phyloP scores from a whole-genome alignment of 2,113 vertebrate genomes.

The Melanotaenia duboulayi region DNA sequence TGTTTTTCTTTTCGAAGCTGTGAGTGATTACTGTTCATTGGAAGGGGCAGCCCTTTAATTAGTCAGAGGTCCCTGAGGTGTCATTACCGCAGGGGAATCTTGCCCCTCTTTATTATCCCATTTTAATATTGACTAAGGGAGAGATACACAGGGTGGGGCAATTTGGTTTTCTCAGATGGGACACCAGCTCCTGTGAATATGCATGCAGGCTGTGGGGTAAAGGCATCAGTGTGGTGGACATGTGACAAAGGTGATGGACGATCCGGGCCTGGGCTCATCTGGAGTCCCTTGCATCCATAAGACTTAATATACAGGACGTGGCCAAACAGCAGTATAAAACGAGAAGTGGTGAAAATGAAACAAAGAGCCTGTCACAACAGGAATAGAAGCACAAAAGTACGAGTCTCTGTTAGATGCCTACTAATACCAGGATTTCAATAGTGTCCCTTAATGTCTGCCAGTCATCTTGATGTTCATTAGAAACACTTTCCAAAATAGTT shows the following conservation, averaged over 20 bases:
- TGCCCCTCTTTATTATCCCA: constrained; percentile 84
- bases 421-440: not conserved
- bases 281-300: constrained; percentile 59
- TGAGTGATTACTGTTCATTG: constrained; percentile 80
- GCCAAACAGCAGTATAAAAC: constrained; percentile 37
- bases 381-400: not conserved
- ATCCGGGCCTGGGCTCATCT: constrained; percentile 74
- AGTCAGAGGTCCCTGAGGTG: constrained; percentile 70
- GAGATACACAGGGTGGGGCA: constrained; percentile 59
- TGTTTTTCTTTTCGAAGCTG: constrained; percentile 59
- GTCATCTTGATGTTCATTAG: no score
- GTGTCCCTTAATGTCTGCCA: no score
- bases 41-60: constrained; percentile 83
- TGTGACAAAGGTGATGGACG: constrained; percentile 80
- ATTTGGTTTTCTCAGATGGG: constrained; percentile 72
- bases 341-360: not conserved
- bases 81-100: constrained; percentile 80
- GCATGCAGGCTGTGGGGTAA: constrained; percentile 68
- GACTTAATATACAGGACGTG: constrained; percentile 69
- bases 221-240: constrained; percentile 47
- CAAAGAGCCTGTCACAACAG: not conserved
- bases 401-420: no score
- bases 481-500: not conserved
- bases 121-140: constrained; percentile 80
- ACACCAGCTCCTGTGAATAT: constrained; percentile 80